Evolutionary conservation across 2,888 invertebrate species (phyloP).

Genomic region (Tiliacea aurago): DNA sequence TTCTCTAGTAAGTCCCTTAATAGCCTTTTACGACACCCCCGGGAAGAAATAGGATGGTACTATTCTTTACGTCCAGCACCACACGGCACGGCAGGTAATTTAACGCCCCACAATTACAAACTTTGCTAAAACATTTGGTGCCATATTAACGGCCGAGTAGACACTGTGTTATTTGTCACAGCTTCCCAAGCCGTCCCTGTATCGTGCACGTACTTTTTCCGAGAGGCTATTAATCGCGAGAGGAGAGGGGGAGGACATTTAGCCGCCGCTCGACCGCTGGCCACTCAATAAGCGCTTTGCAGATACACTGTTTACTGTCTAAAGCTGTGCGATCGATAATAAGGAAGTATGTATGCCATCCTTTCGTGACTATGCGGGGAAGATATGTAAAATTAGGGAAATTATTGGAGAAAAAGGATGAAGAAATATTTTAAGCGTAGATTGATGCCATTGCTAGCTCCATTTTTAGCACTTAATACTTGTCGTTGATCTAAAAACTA

Average conservation of each 20-base stretch:
- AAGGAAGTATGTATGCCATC: neutral
- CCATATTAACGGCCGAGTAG: too few species aligned
- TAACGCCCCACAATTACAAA: too few species aligned
- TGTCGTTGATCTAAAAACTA: too few species aligned
- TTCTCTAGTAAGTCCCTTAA: too few species aligned
- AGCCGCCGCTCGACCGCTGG: constrained; percentile 66
- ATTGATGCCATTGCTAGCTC: too few species aligned
- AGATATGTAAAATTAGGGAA: neutral
- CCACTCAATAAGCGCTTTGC: constrained; percentile 61
- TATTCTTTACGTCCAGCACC: too few species aligned
- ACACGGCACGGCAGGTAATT: too few species aligned
- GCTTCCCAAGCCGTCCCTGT: constrained; percentile 69
- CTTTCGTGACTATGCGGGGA: neutral
- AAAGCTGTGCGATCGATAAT: constrained; percentile 47
- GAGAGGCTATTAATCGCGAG: constrained; percentile 82
- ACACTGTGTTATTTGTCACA: constrained; percentile 1
- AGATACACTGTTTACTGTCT: constrained; percentile 40
- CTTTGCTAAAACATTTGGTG: too few species aligned
- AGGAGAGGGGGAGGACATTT: constrained; percentile 75
- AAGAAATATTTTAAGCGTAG: neutral
- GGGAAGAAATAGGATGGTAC: too few species aligned
- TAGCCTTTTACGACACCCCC: too few species aligned
- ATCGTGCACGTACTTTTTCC: constrained; percentile 75
- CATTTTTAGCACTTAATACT: neutral
- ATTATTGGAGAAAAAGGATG: neutral